Evolutionary conservation across 2,113 vertebrate species (phyloP), one percentile per base, ranked within the genome.

Genomic region (Falcunculus frontatus): DNA sequence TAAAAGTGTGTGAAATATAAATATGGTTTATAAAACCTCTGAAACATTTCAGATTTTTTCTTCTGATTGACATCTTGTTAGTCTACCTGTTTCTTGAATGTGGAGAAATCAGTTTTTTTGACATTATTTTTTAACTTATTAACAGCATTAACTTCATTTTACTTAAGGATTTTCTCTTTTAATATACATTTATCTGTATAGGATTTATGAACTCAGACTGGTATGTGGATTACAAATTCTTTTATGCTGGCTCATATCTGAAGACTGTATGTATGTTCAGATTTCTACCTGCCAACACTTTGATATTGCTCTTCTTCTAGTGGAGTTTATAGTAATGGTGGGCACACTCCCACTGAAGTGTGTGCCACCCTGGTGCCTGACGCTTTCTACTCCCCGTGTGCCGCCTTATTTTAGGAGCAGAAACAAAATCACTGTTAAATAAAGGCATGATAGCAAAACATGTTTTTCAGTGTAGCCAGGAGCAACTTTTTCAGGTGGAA

Each of bases 111-210:
- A 27, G 12, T 6, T 59, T 78, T 94, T 80, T 89, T 81, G 39
- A 91, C 56, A 9, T 65, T 91, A 78, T 81, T 95, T 95, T 93
- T 94, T 39, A 87, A 95, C 74, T 94, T 96, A 95, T 92, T 94
- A 92, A 89, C 73, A 90, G 35, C 88, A 87, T 93, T 93, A 92
- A 84, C 73, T 65, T 92, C 32, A 72, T 90, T 96, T 96, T 92
- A 57, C 73, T 33, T 93, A 27, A 41, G 21, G 69, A 37, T 72
- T 92, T 92, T 88, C 60, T 94, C 68, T 93, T 96, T 84, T 89
- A 86, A 94, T 88, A 93, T 6, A 18, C 56, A 41, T 78, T 86
- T 94, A 44, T 84, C 63, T 90, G 46, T 86, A 55, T 80, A 87
- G 82, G 63, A 70, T 88, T 93, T 78, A 87, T 68, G 60, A 93